Conservation (phyloP, 2,797 vertebrate genomes). For the Remorina albescens region DNA sequence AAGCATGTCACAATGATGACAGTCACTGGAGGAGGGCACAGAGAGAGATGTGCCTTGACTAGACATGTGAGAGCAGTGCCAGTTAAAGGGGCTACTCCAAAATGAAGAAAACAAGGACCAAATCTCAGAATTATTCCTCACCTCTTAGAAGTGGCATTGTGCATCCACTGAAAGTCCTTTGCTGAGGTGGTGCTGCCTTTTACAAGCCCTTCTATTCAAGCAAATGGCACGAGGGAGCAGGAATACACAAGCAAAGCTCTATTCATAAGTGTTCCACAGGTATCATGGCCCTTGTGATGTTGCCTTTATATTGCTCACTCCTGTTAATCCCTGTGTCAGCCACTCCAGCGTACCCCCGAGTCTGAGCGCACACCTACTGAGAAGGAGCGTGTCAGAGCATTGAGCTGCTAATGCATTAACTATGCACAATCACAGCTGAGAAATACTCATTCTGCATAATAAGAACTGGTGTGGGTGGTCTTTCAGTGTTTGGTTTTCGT, state of each 20-base stretch:
- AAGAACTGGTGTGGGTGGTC: conserved; percentile 73
- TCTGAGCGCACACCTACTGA: conserved; percentile 61
- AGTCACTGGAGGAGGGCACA: conserved; percentile 80
- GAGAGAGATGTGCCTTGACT: conserved; percentile 66
- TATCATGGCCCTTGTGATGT: conserved; percentile 59
- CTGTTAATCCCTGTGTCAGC: conserved; percentile 83
- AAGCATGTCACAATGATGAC: conserved; percentile 81
- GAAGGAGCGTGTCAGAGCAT: conserved; percentile 81
- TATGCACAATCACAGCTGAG: conserved; percentile 80
- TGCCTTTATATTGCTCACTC: conserved; percentile 57
- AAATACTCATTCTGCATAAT: conserved; percentile 79
- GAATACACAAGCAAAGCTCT: conserved; percentile 47
- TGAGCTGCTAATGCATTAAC: conserved; percentile 80
- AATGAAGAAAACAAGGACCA: conserved; percentile 46
- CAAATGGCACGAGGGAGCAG: conserved; percentile 11
- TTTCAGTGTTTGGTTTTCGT: conserved; percentile 59
- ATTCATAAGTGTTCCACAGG: conserved; percentile 74
- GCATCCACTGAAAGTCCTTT: conserved; percentile 43
- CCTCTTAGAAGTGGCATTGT: conserved; percentile 52
- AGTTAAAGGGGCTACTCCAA: conserved; percentile 44
- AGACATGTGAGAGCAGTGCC: conserved; percentile 42
- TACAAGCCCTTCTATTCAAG: conserved; percentile 50
- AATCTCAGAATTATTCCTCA: conserved; percentile 51
- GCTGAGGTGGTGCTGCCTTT: conserved; percentile 32
- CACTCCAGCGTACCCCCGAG: conserved; percentile 81